Evolutionary conservation across 1,140 invertebrate genomes (phyloP).

Genomic region (Potamilus streckersoni): DNA sequence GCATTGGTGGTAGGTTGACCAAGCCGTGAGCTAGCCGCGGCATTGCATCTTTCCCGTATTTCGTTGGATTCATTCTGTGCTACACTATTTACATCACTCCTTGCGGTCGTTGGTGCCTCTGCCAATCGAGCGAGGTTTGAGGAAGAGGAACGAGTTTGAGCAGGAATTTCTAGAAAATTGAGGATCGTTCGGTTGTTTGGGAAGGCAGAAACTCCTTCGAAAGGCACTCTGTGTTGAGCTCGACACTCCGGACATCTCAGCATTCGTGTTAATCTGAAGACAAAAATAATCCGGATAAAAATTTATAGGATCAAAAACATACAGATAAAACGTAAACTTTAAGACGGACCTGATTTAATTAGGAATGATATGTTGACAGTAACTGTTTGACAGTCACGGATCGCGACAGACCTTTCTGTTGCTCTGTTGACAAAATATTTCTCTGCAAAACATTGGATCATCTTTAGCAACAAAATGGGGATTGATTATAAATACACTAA

Average conservation of each 20-base stretch:
- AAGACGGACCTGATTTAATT: no score
- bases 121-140: not conserved
- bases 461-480: no score
- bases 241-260: slow-evolving; percentile 99
- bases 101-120: not conserved
- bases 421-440: no score
- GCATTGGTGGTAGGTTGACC: slow-evolving; percentile 17
- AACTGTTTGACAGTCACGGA: no score
- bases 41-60: not conserved
- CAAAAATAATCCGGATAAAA: not conserved
- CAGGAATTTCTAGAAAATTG: slow-evolving; percentile 71
- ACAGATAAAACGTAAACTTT: no score
- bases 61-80: slow-evolving; percentile 9
- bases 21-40: not conserved
- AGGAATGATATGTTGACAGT: no score
- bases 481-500: no score
- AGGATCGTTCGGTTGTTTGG: slow-evolving; percentile 60
- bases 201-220: slow-evolving; percentile 47
- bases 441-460: no score
- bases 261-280: slow-evolving; percentile 66
- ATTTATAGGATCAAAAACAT: not conserved
- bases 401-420: no score
- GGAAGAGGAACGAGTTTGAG: slow-evolving; percentile 73
- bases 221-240: slow-evolving; percentile 94
- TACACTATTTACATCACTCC: not conserved